Percentiles rank a stretch among this genome's conserved stretches.
phyloP scores from a whole-genome alignment of 2,113 vertebrate genomes.

The Sus scrofa region DNA sequence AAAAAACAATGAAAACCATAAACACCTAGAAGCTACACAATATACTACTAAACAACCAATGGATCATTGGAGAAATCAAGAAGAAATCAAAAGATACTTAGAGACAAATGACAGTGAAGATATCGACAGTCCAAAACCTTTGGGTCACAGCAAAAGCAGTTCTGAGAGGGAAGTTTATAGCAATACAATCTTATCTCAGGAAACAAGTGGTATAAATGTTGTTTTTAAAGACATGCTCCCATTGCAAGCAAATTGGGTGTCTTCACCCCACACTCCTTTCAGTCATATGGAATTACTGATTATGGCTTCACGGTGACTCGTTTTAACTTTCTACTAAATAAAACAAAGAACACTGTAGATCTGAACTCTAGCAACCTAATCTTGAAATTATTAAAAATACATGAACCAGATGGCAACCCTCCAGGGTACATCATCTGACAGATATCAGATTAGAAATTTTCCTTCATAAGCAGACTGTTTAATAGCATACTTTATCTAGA shows the following conservation, averaged over 20 bases:
- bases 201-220: background rate
- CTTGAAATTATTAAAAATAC: slow-evolving; percentile 76
- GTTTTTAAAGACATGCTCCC: background rate
- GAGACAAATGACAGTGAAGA: too few species aligned
- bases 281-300: background rate
- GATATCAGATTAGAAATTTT: slow-evolving; percentile 63
- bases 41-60: too few species aligned
- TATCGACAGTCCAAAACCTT: too few species aligned
- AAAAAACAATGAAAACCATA: too few species aligned
- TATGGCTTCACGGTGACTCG: slow-evolving; percentile 43
- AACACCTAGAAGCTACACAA: too few species aligned
- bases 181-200: too few species aligned
- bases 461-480: slow-evolving; percentile 51
- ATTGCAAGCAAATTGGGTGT: background rate
- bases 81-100: too few species aligned
- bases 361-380: slow-evolving; percentile 65
- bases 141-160: too few species aligned
- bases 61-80: too few species aligned
- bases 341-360: slow-evolving; percentile 65
- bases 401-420: slow-evolving; percentile 76
- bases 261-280: background rate
- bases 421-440: slow-evolving; percentile 59
- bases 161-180: too few species aligned
- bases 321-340: slow-evolving; percentile 71
- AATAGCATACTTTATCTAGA: slow-evolving; percentile 45